Percentiles rank a stretch among this genome's conserved stretches.
Evolutionary conservation across 2,888 invertebrate species (phyloP).

Genomic region (Zaprionus bogoriensis): DNA sequence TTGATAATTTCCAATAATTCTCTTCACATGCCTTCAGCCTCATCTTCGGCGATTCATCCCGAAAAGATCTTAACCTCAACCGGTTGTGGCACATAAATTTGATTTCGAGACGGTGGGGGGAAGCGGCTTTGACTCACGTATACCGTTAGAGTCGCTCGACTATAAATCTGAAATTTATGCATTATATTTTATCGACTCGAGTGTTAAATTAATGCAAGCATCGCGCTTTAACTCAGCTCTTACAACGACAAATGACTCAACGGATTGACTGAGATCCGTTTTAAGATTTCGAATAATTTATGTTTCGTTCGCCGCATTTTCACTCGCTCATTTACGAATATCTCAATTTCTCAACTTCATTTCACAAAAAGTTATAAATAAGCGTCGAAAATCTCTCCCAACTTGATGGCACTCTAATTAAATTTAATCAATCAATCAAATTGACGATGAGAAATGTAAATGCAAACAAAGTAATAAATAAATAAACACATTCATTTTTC

Average conservation of each 20-base stretch:
- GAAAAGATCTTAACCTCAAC: slow-evolving; percentile 29
- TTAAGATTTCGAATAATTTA: neutral
- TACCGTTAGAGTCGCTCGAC: slow-evolving; percentile 55
- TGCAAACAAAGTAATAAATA: slow-evolving; percentile 7
- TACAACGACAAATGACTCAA: slow-evolving; percentile 22
- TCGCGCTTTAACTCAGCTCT: neutral
- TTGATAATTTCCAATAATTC: neutral
- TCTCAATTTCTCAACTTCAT: too few relatives aligned
- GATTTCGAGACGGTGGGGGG: too few relatives aligned
- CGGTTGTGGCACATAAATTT: slow-evolving; percentile 49
- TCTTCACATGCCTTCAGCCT: slow-evolving; percentile 9
- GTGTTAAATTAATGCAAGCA: slow-evolving; percentile 45
- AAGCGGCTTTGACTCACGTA: slow-evolving; percentile 52
- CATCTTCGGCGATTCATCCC: slow-evolving; percentile 35
- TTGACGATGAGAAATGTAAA: slow-evolving; percentile 11
- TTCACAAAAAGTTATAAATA: neutral
- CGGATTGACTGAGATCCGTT: neutral
- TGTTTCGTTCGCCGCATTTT: neutral
- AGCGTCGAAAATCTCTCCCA: neutral
- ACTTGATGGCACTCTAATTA: neutral
- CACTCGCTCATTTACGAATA: neutral
- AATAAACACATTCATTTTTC: slow-evolving; percentile 14
- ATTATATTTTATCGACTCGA: slow-evolving; percentile 34
- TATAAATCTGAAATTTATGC: slow-evolving; percentile 51
- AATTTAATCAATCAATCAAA: slow-evolving; percentile 7